Base-by-base conservation (phyloP, 2,888 invertebrate species). In the Volucella zonaria region DNA sequence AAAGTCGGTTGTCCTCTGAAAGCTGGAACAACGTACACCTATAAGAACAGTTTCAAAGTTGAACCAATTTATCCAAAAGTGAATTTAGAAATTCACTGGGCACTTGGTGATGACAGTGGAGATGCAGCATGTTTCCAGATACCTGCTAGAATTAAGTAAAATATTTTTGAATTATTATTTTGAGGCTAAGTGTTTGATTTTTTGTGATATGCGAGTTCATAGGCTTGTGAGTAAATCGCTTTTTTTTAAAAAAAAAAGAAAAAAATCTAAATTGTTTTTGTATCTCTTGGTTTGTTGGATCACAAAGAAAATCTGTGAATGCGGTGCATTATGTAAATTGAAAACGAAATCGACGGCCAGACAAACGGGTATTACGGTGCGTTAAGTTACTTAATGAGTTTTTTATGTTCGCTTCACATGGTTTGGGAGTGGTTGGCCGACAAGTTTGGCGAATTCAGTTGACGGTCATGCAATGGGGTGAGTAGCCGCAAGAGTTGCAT, bases 1-100 rank as follows among this genome's bases (percentile, higher is more conserved):
- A 92, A 94, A 88, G 93, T 93, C 1, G 90, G 93, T 2, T 97
- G 96, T 85, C 95, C 96, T 0, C 91, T 97, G 58, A 93, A 94
- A 88, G 94, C 94, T 8, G 95, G 95, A 54, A 92, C 92, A 80
- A 93, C 93, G 14, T 97, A 97, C 89, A 86, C 93, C 8, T 97
- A 96, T 91, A 96, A 94, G 88, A 95, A 95, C 87, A 90, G 91
- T 67, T 94, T 95, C 87, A 92, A 93, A 42, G 90, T 96, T 6
- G 89, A 92, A 6, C 85, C 87, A 0, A 87, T 93, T 23, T 94
- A 94, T 88, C 94, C 94, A 1, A 88, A 89, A 0, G 88, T 94
- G 2, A 90, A 91, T 23, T 89, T 94, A n/a, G 92, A 91, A 9
- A 95, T 96, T 0, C 94, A 94, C 87, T 96, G 96, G 95, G 93